Percentiles rank a stretch among this genome's conserved stretches.
Conservation (phyloP, 1,140 invertebrate genomes). For the Mizuhopecten yessoensis region DNA sequence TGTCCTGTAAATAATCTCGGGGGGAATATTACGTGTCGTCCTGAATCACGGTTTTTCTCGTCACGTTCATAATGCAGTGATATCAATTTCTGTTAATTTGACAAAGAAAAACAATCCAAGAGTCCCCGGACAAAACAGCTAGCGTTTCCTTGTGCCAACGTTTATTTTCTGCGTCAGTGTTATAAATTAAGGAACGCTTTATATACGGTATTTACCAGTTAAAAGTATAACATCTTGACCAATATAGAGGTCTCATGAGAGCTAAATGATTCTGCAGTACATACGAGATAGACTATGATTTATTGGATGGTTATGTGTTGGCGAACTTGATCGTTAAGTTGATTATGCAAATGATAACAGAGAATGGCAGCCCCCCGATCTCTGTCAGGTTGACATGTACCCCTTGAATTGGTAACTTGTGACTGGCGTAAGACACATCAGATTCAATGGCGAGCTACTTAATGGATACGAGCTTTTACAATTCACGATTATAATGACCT, state of each 20-base stretch:
- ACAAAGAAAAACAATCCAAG: neutral
- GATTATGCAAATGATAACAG: neutral
- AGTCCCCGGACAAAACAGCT: neutral
- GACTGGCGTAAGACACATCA: too few species aligned
- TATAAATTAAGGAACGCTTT: neutral
- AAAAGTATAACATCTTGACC: constrained; percentile 1
- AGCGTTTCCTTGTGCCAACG: neutral
- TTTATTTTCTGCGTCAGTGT: neutral
- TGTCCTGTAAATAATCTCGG: neutral
- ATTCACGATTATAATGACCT: too few species aligned
- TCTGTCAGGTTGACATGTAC: too few species aligned
- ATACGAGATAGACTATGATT: neutral
- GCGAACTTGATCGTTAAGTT: neutral
- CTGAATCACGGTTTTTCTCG: neutral
- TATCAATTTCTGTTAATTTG: constrained; percentile 16
- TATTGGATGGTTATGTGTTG: neutral
- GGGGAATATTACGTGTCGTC: neutral
- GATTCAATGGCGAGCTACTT: too few species aligned
- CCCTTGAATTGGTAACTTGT: too few species aligned
- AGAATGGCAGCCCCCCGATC: too few species aligned
- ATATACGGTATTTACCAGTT: neutral
- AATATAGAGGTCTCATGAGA: neutral
- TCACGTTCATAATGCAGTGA: neutral
- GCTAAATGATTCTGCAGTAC: neutral
- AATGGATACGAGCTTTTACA: too few species aligned